Percentiles rank a stretch among this genome's conserved stretches.
phyloP scores from a whole-genome alignment of 2,888 invertebrate species.

The Trilocha varians region DNA sequence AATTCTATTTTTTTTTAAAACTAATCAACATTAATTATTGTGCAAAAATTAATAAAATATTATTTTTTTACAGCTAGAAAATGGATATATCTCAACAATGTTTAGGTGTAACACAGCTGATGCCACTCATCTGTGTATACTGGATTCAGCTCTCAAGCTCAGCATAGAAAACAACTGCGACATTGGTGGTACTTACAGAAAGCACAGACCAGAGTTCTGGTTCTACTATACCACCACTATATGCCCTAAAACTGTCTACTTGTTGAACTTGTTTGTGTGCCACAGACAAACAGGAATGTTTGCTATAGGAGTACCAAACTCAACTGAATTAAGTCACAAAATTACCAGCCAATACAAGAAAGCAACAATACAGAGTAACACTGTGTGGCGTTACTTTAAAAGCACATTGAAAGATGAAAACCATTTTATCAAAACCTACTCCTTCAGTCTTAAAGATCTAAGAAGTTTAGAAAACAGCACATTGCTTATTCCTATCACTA shows the following conservation, averaged over 20 bases:
- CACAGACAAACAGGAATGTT: slow-evolving; percentile 35
- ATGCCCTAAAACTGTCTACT: slow-evolving; percentile 32
- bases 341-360: slow-evolving; percentile 9
- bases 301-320: slow-evolving; percentile 33
- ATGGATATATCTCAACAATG: slow-evolving; percentile 28
- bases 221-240: slow-evolving; percentile 42
- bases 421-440: slow-evolving; percentile 40
- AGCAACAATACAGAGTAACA: slow-evolving; percentile 15
- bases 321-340: slow-evolving; percentile 18
- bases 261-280: slow-evolving; percentile 50
- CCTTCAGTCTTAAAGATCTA: slow-evolving; percentile 26
- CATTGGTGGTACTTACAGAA: slow-evolving; percentile 49
- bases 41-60: not conserved
- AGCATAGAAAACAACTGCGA: slow-evolving; percentile 29
- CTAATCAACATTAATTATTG: not conserved
- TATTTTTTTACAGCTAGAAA: slow-evolving; percentile 24
- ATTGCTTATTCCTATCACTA: slow-evolving; percentile 40
- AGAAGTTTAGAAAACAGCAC: slow-evolving; percentile 16
- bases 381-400: slow-evolving; percentile 28
- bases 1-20: no score
- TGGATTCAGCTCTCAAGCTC: slow-evolving; percentile 32
- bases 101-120: slow-evolving; percentile 33
- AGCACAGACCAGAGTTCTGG: slow-evolving; percentile 42
- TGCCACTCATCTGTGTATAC: slow-evolving; percentile 36
- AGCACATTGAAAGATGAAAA: slow-evolving; percentile 30